Evolutionary conservation across 1,140 invertebrate species (phyloP).

Genomic region (Amyelois transitella): DNA sequence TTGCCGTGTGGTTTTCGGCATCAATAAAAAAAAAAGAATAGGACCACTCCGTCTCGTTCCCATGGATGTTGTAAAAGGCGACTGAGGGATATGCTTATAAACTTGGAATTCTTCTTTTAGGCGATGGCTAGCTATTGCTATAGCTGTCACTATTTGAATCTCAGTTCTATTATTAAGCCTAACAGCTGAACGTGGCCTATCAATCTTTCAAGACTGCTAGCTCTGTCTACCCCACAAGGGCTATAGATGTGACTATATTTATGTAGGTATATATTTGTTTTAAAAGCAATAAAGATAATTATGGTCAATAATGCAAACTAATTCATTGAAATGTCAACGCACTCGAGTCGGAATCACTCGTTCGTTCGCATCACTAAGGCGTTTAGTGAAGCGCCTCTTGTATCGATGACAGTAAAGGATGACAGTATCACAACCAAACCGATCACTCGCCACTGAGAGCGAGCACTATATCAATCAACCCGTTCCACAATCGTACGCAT

Average conservation of each 20-base stretch:
- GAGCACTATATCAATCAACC: constrained; percentile 67
- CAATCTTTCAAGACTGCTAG: too few relatives aligned
- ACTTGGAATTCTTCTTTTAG: too few relatives aligned
- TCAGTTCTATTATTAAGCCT: too few relatives aligned
- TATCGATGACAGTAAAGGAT: constrained; percentile 21
- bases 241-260: too few relatives aligned
- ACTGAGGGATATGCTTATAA: too few relatives aligned
- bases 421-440: constrained; percentile 50
- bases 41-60: too few relatives aligned
- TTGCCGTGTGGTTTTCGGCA: too few relatives aligned
- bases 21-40: too few relatives aligned
- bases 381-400: constrained; percentile 1
- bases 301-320: constrained; percentile 28
- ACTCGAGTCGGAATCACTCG: constrained; percentile 15
- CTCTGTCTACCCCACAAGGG: too few relatives aligned
- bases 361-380: constrained; percentile 14
- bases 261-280: not conserved
- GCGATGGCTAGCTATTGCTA: too few relatives aligned
- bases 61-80: too few relatives aligned
- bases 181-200: not conserved
- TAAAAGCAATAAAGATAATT: constrained; percentile 9
- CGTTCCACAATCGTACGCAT: constrained; percentile 55
- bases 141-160: too few relatives aligned
- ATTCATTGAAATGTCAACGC: constrained; percentile 23
- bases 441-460: constrained; percentile 35